These are phyloP conservation scores for Homarus gammarus DNA, from an alignment of 2,888 invertebrate genomes.

Conservation along the genomic window DNA sequence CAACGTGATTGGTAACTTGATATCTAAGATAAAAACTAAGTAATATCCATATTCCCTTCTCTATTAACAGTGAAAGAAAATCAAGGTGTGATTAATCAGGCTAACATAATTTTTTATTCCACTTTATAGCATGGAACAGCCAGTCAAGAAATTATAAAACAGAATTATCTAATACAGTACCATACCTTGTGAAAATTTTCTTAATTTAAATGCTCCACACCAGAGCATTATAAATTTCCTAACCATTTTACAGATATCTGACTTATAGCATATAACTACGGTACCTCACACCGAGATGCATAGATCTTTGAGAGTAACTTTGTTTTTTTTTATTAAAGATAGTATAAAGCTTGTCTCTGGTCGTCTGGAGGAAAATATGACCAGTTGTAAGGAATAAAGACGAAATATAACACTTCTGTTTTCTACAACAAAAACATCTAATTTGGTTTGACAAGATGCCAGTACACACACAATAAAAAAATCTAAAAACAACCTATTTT, in stretches of 20 bases:
- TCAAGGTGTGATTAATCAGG: neutral
- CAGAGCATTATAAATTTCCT: neutral
- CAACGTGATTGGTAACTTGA: neutral
- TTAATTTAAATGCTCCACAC: neutral
- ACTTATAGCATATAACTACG: slow-evolving; percentile 9
- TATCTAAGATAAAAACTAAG: neutral
- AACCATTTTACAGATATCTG: neutral
- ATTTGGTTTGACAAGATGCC: slow-evolving; percentile 45
- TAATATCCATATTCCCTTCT: slow-evolving; percentile 10
- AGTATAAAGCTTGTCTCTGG: slow-evolving; percentile 7
- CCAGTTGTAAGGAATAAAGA: neutral
- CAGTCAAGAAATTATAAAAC: slow-evolving; percentile 4
- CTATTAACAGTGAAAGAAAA: neutral
- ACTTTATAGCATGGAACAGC: slow-evolving; percentile 20
- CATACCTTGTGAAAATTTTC: neutral
- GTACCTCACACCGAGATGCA: slow-evolving; percentile 42
- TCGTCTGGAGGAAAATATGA: slow-evolving; percentile 1
- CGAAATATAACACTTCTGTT: slow-evolving; percentile 41
- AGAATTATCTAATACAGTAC: neutral
- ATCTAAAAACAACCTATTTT: slow-evolving; percentile 52
- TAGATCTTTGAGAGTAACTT: slow-evolving; percentile 42
- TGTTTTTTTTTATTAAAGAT: neutral
- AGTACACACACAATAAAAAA: slow-evolving; percentile 60
- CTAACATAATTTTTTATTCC: neutral
- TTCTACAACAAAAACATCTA: slow-evolving; percentile 56